These are phyloP conservation scores for Villa cingulata DNA, from an alignment of 2,888 invertebrate species.

Conservation along the genomic window DNA sequence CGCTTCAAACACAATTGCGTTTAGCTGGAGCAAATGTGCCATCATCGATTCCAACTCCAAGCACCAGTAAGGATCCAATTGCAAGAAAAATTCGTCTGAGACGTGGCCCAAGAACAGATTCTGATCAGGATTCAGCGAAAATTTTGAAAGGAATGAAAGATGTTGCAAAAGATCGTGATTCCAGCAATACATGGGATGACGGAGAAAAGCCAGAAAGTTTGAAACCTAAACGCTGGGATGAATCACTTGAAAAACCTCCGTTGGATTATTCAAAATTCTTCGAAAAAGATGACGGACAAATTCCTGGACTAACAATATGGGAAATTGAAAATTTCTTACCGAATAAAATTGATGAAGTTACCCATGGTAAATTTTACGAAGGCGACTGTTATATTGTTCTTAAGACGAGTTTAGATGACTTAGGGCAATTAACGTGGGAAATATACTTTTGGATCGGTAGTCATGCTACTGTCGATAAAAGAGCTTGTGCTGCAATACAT, in stretches of 20 bases:
- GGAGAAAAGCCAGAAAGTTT: slow-evolving; percentile 41
- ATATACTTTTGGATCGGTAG: slow-evolving; percentile 99
- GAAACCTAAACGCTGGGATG: slow-evolving; percentile 93
- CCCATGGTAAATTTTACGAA: slow-evolving; percentile 96
- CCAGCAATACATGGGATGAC: slow-evolving; percentile 36
- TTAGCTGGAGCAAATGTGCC: slow-evolving; percentile 81
- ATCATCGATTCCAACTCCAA: slow-evolving; percentile 51
- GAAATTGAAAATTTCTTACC: slow-evolving; percentile 99
- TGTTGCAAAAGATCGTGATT: slow-evolving; percentile 56
- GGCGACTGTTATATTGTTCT: slow-evolving; percentile 97
- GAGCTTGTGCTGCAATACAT: slow-evolving; percentile 62
- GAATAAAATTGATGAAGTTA: slow-evolving; percentile 82
- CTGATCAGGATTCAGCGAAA: slow-evolving; percentile 75
- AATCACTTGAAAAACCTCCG: slow-evolving; percentile 85
- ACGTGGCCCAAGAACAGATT: slow-evolving; percentile 65
- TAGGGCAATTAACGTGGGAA: slow-evolving; percentile 77
- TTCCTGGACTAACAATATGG: slow-evolving; percentile 88
- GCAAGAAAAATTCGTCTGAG: slow-evolving; percentile 84
- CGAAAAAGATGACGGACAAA: slow-evolving; percentile 86
- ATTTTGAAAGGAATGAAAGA: slow-evolving; percentile 67
- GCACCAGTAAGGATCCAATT: slow-evolving; percentile 74
- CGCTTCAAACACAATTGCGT: slow-evolving; percentile 84
- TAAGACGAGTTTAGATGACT: slow-evolving; percentile 73
- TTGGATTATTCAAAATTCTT: slow-evolving; percentile 96
- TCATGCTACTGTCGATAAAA: slow-evolving; percentile 64